phyloP scores from a whole-genome alignment of 2,888 invertebrate genomes.

The Dexiosoma caninum region DNA sequence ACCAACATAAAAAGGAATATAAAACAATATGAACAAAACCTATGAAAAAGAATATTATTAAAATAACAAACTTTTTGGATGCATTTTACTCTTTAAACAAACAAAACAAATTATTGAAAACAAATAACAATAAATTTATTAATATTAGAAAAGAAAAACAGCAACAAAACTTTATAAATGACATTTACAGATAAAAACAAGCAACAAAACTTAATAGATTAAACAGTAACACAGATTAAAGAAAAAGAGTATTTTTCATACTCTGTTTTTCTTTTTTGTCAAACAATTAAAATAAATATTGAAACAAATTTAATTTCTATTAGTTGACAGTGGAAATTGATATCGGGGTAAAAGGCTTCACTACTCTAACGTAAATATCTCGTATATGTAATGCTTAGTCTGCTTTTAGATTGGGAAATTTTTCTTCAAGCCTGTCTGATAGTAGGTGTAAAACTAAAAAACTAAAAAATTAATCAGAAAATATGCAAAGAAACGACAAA shows the following conservation, averaged over 20 bases:
- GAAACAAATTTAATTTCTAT: not conserved
- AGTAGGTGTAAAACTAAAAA: no score
- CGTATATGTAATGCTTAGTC: no score
- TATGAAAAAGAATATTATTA: no score
- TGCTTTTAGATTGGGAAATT: no score
- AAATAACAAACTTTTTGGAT: conserved; percentile 72
- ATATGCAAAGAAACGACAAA: no score
- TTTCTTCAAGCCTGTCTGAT: no score
- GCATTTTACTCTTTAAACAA: conserved; percentile 71
- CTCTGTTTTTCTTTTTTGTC: no score
- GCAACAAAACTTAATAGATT: conserved; percentile 42
- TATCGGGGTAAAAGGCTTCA: no score
- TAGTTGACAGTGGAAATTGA: no score
- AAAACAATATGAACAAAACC: conserved; percentile 44
- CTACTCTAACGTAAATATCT: no score
- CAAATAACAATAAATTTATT: conserved; percentile 53
- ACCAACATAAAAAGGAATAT: conserved; percentile 41
- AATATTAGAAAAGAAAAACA: conserved; percentile 36
- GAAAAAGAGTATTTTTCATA: not conserved
- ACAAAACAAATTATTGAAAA: conserved; percentile 40
- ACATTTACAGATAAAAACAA: conserved; percentile 50
- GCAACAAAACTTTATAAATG: conserved; percentile 53
- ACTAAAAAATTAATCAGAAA: no score
- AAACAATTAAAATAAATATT: no score
- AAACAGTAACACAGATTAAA: conserved; percentile 39